Evolutionary conservation across 2,797 vertebrate genomes (phyloP), one percentile per base, ranked within the genome.

Genomic region (Anguilla megastoma): DNA sequence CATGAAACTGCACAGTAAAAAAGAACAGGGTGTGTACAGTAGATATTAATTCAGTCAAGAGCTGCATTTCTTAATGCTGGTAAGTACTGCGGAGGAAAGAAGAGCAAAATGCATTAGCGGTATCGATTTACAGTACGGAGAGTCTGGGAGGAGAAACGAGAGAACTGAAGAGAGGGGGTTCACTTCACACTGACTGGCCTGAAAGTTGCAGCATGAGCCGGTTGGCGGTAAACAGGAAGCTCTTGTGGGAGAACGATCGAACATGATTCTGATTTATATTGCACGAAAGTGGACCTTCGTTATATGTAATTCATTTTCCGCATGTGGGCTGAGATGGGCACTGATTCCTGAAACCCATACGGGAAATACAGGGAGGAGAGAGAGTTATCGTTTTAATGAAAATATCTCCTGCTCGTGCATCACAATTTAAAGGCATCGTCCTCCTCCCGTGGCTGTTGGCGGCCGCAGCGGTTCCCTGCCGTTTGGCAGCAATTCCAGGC

Each of bases 401-500:
- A 41, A 58, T n/a, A 27, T 52, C 33, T 27, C 30, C 16, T 24
- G 30, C 48, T 69, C 27, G 69, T 87, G 27, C 30, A 16, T 85
- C 48, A 41, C 9, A 21, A 18, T 45, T 69, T 41, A 56, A n/a
- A 24, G 4, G 21, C 36, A 27, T 36, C 60, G 50, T 41, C 21
- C 50, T 76, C 27, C 24, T 36, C 87, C 54, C 45, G 1, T 54
- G 41, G 18, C 60, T 58, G 21, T 24, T 58, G 48, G 33, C 63
- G 12, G 80, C 16, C 30, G 80, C 63, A 0, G 45, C 66, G 21
- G 84, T 84, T 79, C 48, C 18, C 60, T 54, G 82, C 27, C 18
- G 12, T 84, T 54, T 87, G 87, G 87, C 80, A 54, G 58, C 27
- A 69, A 84, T 69, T 87, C 87, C 80, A 56, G 63, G 45, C 48